phyloP scores from a whole-genome alignment of 2,888 invertebrate species.

The Caenorhabditis sp. region DNA sequence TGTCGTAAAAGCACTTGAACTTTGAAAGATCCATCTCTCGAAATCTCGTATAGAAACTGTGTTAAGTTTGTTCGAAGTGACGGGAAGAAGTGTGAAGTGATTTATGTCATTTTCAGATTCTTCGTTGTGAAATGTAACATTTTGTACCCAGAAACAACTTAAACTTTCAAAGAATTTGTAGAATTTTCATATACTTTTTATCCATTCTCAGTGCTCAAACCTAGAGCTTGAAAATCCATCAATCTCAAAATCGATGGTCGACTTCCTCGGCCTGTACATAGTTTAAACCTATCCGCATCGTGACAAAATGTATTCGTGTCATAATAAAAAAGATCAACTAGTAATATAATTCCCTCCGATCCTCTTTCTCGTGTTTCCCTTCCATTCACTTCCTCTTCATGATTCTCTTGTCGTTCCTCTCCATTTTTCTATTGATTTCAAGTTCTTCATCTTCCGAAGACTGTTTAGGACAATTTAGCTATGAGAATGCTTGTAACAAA shows the following conservation, averaged over 20 bases:
- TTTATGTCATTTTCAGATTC: too few relatives aligned
- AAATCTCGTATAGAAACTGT: too few relatives aligned
- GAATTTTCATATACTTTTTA: too few relatives aligned
- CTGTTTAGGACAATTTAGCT: slow-evolving; percentile 19
- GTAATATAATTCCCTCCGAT: not conserved
- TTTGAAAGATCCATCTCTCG: too few relatives aligned
- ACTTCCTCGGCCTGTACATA: not conserved
- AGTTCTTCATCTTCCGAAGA: slow-evolving; percentile 10
- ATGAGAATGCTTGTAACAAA: slow-evolving; percentile 21
- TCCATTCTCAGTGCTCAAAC: too few relatives aligned
- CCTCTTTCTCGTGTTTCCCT: not conserved
- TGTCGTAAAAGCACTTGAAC: too few relatives aligned
- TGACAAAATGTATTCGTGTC: slow-evolving; percentile 7
- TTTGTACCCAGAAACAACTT: too few relatives aligned
- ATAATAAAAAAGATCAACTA: slow-evolving; percentile 19
- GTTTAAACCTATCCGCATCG: not conserved
- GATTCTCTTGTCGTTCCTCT: slow-evolving; percentile 12
- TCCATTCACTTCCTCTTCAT: slow-evolving; percentile 21
- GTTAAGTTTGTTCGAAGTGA: too few relatives aligned
- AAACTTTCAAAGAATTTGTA: too few relatives aligned
- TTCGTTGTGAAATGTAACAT: too few relatives aligned
- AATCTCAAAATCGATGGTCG: not conserved
- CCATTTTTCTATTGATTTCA: not conserved
- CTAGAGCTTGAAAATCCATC: too few relatives aligned
- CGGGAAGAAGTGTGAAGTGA: too few relatives aligned